Base-by-base conservation (phyloP, 2,888 invertebrate species). In the Cephus spinipes region DNA sequence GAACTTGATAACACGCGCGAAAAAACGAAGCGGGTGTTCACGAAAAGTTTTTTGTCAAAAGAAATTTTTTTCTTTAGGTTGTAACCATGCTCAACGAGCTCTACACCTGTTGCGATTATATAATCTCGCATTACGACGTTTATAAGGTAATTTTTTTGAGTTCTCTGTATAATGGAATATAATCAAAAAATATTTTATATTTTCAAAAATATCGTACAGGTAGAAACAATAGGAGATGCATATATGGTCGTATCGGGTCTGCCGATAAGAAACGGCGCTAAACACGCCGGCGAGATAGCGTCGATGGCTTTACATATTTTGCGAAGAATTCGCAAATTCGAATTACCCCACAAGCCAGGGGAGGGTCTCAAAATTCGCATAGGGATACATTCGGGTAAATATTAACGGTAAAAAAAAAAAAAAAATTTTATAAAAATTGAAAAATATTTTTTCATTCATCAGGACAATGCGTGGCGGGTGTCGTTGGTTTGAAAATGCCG, bases 21-120 rank as follows among this genome's bases (percentile, higher is more conserved):
- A 55, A 40, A 55, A 6, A 9, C 6, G 1, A 23, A 0, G 23
- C 55, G 2, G 0, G 6, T 23, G 55, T 55, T 55, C 23, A 1
- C 23, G 6, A 9, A 15, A 6, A 23, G 3, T 3, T 55, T 55
- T 55, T 55, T 55, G 2, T 23, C 55, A 23, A 55, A 23, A 30
- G 11, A 30, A 69, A 12, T 32, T 32, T 69, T 68, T 35, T 69
- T 36, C 36, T 76, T 2, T 12, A 97, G 95, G 96, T 98, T 2
- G 97, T 98, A 73, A 96, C 96, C 89, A 94, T 98, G 84, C 92
- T 98, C 73, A 98, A 98, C 89, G 97, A 97, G 88, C 92, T 98
- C 75, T 98, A 98, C 92, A 97, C 97, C 0, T 95, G 96, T 85
- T 97, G 97, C 88, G 98, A 98, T 89, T 95, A 96, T 0, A 96